A percentile compares a stretch with the other conserved stretches of the same genome.
Evolutionary conservation across 2,797 vertebrate genomes (phyloP).

Genomic region (Eleutherodactylus coqui): DNA sequence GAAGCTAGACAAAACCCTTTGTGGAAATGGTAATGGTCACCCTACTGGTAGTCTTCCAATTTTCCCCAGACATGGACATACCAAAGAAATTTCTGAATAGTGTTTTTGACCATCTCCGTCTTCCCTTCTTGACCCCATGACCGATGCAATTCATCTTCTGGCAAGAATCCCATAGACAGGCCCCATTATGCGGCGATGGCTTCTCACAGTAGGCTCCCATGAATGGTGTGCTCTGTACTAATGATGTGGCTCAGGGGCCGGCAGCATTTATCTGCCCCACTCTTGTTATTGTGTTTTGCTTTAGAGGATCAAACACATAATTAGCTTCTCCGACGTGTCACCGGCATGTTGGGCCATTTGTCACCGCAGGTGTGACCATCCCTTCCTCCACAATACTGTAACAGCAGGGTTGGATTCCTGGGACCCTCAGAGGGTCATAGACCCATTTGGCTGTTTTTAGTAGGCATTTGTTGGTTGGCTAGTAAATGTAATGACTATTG

Average conservation of each 20-base stretch:
- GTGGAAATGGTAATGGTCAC: too few relatives aligned
- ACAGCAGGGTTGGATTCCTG: not conserved
- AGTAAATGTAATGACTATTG: not conserved
- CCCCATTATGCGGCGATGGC: not conserved
- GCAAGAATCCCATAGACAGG: not conserved
- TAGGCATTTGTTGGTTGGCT: not conserved
- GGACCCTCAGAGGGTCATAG: not conserved
- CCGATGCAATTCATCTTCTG: not conserved
- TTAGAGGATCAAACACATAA: not conserved
- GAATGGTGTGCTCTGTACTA: not conserved
- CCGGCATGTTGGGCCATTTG: not conserved
- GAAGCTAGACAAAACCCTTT: too few relatives aligned
- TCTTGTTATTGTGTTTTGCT: too few relatives aligned
- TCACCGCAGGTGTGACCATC: constrained; percentile 23
- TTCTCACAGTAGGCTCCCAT: not conserved
- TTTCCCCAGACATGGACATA: not conserved
- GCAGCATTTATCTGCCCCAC: not conserved
- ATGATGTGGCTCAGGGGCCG: not conserved
- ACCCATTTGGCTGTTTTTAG: constrained; percentile 1
- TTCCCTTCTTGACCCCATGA: not conserved
- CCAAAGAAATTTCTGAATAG: not conserved
- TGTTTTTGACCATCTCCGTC: too few relatives aligned
- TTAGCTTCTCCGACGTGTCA: not conserved
- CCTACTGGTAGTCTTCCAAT: not conserved
- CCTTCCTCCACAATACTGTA: not conserved